phyloP scores from a whole-genome alignment of 2,113 vertebrate species.

The Tyto alba region DNA sequence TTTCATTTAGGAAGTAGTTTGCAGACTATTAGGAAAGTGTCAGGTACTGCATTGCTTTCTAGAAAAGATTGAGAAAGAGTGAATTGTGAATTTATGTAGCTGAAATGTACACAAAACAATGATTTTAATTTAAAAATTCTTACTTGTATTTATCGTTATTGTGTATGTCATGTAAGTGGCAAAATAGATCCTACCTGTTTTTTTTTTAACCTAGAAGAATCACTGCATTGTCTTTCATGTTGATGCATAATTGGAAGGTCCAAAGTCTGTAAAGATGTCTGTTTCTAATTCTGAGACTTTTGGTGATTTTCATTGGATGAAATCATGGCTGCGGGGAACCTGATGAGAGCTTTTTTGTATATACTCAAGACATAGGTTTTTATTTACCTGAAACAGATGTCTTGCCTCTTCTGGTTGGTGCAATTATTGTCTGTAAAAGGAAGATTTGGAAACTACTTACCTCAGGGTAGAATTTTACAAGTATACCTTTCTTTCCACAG shows the following conservation, averaged over 20 bases:
- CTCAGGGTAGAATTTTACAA: not conserved
- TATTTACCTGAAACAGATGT: not conserved
- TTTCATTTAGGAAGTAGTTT: not conserved
- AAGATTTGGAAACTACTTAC: not conserved
- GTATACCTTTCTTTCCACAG: conserved; percentile 67
- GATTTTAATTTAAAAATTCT: not conserved
- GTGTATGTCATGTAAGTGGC: not conserved
- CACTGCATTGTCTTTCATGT: not conserved
- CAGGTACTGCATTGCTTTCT: not conserved
- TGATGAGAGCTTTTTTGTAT: not conserved
- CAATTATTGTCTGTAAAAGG: not conserved
- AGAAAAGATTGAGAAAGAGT: not conserved
- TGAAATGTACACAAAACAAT: not conserved
- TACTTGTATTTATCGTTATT: not conserved
- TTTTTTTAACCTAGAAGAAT: not conserved
- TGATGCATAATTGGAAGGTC: not conserved
- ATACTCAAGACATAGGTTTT: not conserved
- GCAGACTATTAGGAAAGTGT: not conserved
- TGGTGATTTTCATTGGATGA: not conserved
- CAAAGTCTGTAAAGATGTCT: not conserved
- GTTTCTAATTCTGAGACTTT: not conserved
- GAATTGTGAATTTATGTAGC: not conserved
- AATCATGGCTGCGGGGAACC: not conserved
- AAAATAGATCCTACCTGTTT: not conserved
- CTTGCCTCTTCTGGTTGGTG: not conserved